Evolutionary conservation across 2,113 vertebrate species (phyloP).

Genomic region (Cottus gobio): DNA sequence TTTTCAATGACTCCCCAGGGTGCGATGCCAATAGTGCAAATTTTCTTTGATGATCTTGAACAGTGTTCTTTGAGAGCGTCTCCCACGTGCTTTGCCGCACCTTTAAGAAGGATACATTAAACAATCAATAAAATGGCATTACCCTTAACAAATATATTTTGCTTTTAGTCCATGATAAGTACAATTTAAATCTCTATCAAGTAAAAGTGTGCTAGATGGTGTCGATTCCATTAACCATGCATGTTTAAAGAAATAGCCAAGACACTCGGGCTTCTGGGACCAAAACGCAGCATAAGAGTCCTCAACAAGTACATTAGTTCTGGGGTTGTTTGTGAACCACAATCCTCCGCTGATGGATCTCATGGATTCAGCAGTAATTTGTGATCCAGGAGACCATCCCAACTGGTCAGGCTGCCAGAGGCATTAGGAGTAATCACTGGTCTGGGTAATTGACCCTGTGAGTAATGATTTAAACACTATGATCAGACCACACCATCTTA

Average conservation of each 20-base stretch:
- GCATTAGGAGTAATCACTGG: conserved; percentile 73
- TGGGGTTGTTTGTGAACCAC: conserved; percentile 50
- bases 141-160: neutral
- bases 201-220: neutral
- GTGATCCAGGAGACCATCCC: conserved; percentile 54
- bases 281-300: conserved; percentile 7
- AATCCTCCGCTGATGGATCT: conserved; percentile 52
- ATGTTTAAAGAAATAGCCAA: neutral
- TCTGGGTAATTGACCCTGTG: conserved; percentile 73
- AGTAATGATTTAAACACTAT: conserved; percentile 79
- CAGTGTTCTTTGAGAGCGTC: conserved; percentile 97
- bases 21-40: conserved; percentile 98
- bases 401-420: conserved; percentile 52
- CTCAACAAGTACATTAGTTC: conserved; percentile 31
- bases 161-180: neutral
- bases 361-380: conserved; percentile 65
- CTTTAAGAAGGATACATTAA: conserved; percentile 71
- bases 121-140: neutral
- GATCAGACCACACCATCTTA: conserved; percentile 73
- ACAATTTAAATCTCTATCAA: neutral
- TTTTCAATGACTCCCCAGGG: conserved; percentile 99
- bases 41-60: conserved; percentile 96
- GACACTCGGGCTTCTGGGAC: conserved; percentile 5
- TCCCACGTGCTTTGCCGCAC: conserved; percentile 98
- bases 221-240: neutral